Evolutionary conservation across 2,113 vertebrate genomes (phyloP), one percentile per base, ranked within the genome.

Genomic region (Halcyon malimbica): DNA sequence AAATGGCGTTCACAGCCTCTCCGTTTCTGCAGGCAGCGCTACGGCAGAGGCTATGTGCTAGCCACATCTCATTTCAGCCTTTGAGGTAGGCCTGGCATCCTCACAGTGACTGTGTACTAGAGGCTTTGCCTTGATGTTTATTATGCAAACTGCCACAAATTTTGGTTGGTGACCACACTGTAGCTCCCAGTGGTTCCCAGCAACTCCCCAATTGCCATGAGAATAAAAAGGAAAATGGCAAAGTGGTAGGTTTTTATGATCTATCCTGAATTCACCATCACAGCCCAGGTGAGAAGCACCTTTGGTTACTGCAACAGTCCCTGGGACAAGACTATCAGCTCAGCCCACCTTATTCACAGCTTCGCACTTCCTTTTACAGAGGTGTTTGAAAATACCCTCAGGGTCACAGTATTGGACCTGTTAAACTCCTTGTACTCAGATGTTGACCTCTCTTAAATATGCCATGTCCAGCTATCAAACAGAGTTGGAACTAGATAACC

Each of bases 321-420:
- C 26, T 5, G 33, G n/a, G 14, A 69, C 17, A 16, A 4, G 42
- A 53, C 0, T 1, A 71, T 48, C 25, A 48, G 41, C 39, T 68
- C 29, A 65, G 57, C 28, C 20, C 23, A 33, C 25, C 35, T 76
- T 35, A 44, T 60, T 60, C 39, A 48, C 33, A 53, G 26, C 23
- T 83, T 87, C n/a, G 35, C 8, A 13, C 10, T 60, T 74, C 46
- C 25, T 87, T 73, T 46, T 23, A 11, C 3, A n/a, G 29, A 31
- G 25, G 37, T 5, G 1, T 75, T 46, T 78, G 60, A 71, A 64
- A 87, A 71, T 33, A 64, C 25, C 2, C 17, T 63, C 6, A 21
- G 48, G 11, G 16, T 54, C 56, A 91, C 19, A 68, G 8, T 6
- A 42, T 2, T 0, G 0, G 29, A 20, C 29, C 15, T 42, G 57